phyloP scores from a whole-genome alignment of 2,113 vertebrate genomes.

The Pachyramphus minor region DNA sequence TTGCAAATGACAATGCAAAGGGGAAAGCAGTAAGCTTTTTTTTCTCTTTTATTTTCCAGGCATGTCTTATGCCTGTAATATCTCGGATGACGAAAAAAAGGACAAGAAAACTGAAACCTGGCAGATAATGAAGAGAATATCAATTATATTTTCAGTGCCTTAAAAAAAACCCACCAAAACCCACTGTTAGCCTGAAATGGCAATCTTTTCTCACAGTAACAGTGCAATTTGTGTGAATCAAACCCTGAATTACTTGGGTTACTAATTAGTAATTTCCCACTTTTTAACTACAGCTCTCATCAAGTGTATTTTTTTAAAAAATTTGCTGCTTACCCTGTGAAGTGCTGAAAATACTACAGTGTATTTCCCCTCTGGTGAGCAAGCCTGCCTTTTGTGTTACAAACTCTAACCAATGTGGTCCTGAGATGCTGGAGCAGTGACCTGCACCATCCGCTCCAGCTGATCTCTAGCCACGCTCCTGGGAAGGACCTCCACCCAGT shows the following conservation, averaged over 20 bases:
- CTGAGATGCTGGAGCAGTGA: not conserved
- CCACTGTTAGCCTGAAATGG: constrained; percentile 47
- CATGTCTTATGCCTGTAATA: constrained; percentile 55
- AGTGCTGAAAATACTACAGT: not conserved
- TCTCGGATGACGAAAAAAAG: constrained; percentile 60
- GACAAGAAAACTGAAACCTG: constrained; percentile 47
- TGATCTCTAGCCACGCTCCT: fast-evolving
- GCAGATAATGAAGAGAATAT: constrained; percentile 64
- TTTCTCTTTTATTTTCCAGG: constrained; percentile 39
- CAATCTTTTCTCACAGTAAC: constrained; percentile 59
- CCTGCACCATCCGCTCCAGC: fast-evolving
- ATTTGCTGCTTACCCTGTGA: not conserved
- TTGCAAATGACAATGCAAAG: constrained; percentile 65
- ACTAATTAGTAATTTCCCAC: constrained; percentile 70
- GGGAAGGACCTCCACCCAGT: not conserved
- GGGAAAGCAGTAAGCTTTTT: constrained; percentile 38
- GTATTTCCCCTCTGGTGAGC: not conserved
- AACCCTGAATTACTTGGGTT: constrained; percentile 67
- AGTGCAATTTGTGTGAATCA: constrained; percentile 64
- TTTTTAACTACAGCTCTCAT: constrained; percentile 62
- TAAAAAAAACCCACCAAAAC: not conserved
- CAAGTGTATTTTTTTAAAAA: not conserved
- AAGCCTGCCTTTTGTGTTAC: not conserved
- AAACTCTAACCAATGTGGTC: fast-evolving
- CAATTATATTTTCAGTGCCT: constrained; percentile 48